A percentile compares a stretch with the other conserved stretches of the same genome.
Conservation (phyloP, 2,113 vertebrate genomes). For the Pedionomus torquatus region DNA sequence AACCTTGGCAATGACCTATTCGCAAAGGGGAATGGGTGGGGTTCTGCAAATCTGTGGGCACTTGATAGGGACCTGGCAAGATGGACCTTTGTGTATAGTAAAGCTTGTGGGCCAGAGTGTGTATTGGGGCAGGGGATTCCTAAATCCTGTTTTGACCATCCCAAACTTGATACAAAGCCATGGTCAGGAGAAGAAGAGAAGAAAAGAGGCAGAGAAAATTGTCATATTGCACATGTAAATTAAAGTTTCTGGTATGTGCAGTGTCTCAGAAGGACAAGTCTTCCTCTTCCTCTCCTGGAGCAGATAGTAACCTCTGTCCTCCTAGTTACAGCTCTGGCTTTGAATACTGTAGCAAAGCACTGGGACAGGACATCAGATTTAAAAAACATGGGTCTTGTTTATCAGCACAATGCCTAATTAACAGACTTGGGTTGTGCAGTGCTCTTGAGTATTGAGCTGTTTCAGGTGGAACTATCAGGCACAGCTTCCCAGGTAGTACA, state of each 20-base stretch:
- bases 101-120: rapidly evolving
- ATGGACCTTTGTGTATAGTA: background rate
- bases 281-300: background rate
- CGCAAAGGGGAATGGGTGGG: background rate
- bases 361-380: background rate
- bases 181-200: background rate
- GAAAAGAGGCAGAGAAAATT: background rate
- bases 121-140: background rate
- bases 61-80: background rate
- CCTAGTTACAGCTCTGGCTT: background rate
- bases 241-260: background rate
- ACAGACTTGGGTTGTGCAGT: background rate
- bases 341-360: background rate
- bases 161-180: background rate
- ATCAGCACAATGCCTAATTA: rapidly evolving
- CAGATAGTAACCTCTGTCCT: background rate
- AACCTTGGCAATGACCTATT: background rate
- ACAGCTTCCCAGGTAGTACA: background rate
- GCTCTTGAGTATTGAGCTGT: background rate
- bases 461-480: background rate
- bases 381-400: background rate
- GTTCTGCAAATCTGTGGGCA: background rate
- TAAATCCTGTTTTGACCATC: background rate
- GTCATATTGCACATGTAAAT: background rate
- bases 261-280: background rate